Evolutionary conservation across 2,797 vertebrate species (phyloP).

Genomic region (Melopsittacus undulatus): DNA sequence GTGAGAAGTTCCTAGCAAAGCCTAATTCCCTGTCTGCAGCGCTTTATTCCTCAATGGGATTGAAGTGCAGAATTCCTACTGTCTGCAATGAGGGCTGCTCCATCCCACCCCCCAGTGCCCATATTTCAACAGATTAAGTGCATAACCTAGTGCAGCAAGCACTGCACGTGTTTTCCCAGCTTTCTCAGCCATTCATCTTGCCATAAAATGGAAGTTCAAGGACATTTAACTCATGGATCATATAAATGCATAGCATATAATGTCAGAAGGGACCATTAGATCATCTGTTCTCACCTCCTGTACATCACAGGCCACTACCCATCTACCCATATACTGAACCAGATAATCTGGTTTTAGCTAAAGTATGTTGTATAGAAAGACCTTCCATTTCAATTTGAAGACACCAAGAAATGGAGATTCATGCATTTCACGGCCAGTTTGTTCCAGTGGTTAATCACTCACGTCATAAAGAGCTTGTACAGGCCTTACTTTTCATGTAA

Average conservation of each 20-base stretch:
- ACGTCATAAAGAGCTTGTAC: background rate
- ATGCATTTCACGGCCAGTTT: background rate
- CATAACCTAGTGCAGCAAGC: background rate
- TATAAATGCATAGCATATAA: background rate
- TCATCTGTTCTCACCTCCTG: background rate
- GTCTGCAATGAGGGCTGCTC: background rate
- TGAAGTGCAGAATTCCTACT: background rate
- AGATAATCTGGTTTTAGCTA: background rate
- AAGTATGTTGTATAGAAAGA: background rate
- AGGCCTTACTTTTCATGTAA: background rate
- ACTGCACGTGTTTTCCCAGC: background rate
- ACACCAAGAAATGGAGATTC: background rate
- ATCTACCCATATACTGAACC: background rate
- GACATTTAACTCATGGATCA: background rate
- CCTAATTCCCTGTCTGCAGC: background rate
- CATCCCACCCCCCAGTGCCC: background rate
- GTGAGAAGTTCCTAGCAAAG: background rate
- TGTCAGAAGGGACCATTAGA: slow-evolving; percentile 1
- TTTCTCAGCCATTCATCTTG: background rate
- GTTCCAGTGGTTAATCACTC: background rate
- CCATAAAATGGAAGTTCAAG: slow-evolving; percentile 13
- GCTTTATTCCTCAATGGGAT: background rate
- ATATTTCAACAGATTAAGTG: background rate
- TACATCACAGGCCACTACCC: background rate
- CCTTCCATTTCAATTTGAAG: background rate